These are phyloP conservation scores for Phylloscopus collybita DNA, from an alignment of 2,797 vertebrate genomes.

Conservation along the genomic window DNA sequence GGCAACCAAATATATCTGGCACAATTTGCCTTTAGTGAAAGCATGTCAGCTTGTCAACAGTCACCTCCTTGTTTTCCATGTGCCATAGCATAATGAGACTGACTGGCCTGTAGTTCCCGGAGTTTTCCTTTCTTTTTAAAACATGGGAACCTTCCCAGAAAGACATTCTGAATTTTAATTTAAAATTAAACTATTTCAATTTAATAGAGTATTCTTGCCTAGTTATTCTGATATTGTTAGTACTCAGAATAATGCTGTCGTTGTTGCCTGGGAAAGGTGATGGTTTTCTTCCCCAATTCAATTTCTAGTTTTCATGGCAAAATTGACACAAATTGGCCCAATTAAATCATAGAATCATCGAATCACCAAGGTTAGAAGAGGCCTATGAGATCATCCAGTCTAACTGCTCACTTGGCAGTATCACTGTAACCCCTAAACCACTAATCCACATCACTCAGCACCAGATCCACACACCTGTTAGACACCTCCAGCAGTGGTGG, in stretches of 20 bases:
- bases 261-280: neutral
- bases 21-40: neutral
- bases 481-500: neutral
- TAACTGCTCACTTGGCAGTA: neutral
- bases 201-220: neutral
- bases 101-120: neutral
- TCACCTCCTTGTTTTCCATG: neutral
- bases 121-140: neutral
- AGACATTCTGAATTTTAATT: neutral
- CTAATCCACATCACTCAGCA: neutral
- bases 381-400: neutral
- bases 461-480: neutral
- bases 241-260: neutral
- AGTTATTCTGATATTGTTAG: neutral
- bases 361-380: neutral
- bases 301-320: neutral
- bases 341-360: accelerated
- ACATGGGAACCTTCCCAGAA: neutral
- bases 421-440: neutral
- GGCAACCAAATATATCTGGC: neutral
- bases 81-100: neutral
- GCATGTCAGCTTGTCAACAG: neutral
- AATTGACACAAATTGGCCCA: neutral
- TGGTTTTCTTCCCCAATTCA: neutral
- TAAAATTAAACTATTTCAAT: neutral